Conservation (phyloP, 2,797 vertebrate genomes). For the Cephalopachus bancanus region DNA sequence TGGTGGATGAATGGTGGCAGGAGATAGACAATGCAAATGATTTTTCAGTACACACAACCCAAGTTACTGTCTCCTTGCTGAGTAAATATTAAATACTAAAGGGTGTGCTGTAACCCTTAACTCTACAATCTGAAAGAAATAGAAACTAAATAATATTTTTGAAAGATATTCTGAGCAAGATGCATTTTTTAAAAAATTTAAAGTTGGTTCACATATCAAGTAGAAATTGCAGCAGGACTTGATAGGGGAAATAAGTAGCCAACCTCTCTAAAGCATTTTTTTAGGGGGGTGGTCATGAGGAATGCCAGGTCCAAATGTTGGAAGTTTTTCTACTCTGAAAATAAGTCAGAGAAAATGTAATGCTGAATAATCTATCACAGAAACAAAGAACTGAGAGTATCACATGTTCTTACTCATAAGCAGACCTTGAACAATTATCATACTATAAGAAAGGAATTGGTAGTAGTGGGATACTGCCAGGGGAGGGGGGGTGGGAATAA, state of each 20-base stretch:
- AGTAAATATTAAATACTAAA: neutral
- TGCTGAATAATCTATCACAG: too few relatives aligned
- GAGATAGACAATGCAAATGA: neutral
- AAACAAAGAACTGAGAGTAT: too few relatives aligned
- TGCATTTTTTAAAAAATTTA: neutral
- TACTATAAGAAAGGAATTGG: too few relatives aligned
- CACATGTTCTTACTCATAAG: too few relatives aligned
- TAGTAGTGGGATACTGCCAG: too few relatives aligned
- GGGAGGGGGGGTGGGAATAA: too few relatives aligned
- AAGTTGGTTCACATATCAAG: neutral
- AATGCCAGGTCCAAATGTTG: neutral
- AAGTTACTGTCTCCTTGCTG: neutral
- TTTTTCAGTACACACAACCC: neutral
- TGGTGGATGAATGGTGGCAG: neutral
- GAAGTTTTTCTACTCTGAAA: neutral
- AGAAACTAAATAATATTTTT: slow-evolving; percentile 11
- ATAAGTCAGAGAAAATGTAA: neutral
- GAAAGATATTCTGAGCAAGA: neutral
- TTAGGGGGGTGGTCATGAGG: neutral
- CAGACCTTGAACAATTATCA: too few relatives aligned
- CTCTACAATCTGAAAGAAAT: neutral
- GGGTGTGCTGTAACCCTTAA: neutral
- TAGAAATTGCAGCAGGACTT: neutral
- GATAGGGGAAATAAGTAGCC: neutral
- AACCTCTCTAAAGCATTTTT: neutral